Evolutionary conservation across 2,888 invertebrate genomes (phyloP), one percentile per base, ranked within the genome.

Genomic region (Eupithecia tripunctaria): DNA sequence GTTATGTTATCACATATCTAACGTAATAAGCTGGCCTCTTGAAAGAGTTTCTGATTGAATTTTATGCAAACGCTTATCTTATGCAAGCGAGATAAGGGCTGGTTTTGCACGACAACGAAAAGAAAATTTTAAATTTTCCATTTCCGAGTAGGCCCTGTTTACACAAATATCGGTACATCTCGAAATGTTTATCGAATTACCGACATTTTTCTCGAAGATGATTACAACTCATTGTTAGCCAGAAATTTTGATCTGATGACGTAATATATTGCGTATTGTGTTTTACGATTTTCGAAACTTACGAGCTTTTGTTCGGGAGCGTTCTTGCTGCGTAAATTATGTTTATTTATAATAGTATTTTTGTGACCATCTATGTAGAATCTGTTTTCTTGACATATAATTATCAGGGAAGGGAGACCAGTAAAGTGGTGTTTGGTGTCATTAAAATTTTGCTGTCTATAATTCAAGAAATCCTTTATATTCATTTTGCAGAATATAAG

Each of bases 151-250:
- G n/a, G n/a, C n/a, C n/a, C n/a, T n/a, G 51, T 75, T 69, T 74
- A 64, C 69, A 64, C 36, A 21, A 47, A 38, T 47, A 36, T 71
- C 51, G 63, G 41, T 67, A 10, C 69, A 67, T 76, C 71, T 70
- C 56, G 60, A 51, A 1, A 67, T 86, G 83, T 85, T 85, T 84
- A 81, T 81, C 56, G 77, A 78, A 82, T 84, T 76, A 79, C 80
- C 76, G 66, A 71, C 81, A 84, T 82, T 82, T 82, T 81, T 82
- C 79, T 70, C 64, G 68, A 76, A 80, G 79, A 80, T 76, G 56
- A 72, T 70, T 72, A 77, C 76, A 77, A 76, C 60, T 72, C 75
- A 75, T 75, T 75, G 74, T 75, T 67, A 41, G 38, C 8, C 15
- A 69, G 72, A 68, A 72, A 73, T 71, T 56, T 71, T 68, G 69